phyloP scores from a whole-genome alignment of 2,113 vertebrate species.

The Machaerirhynchus nigripectus region DNA sequence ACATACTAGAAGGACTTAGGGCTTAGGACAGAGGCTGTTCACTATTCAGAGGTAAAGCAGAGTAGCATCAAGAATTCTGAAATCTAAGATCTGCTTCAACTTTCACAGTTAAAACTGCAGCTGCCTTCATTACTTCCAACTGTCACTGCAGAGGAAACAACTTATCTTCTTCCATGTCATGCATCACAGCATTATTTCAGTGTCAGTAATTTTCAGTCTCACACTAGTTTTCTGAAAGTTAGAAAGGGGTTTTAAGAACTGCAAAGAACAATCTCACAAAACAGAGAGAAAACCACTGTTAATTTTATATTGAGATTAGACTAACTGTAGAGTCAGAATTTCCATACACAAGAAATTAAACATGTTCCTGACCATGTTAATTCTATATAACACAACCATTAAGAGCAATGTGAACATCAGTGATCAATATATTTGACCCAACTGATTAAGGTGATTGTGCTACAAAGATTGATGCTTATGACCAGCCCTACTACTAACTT shows the following conservation, averaged over 20 bases:
- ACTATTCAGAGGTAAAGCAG: not conserved
- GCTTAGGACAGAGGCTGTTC: not conserved
- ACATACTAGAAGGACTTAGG: not conserved
- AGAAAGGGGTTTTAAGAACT: not conserved
- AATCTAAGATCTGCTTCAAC: not conserved
- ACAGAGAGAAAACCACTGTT: not conserved
- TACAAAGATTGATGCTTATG: not conserved
- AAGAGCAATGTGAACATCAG: not conserved
- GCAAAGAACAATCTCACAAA: not conserved
- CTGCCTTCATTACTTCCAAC: not conserved
- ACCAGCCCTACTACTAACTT: not conserved
- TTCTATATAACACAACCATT: not conserved
- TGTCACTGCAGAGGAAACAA: not conserved
- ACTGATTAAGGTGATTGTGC: not conserved
- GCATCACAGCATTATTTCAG: not conserved
- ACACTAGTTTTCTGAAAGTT: not conserved
- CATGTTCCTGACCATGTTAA: not conserved
- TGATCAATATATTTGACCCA: not conserved
- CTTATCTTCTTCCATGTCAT: not conserved
- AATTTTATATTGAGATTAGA: not conserved
- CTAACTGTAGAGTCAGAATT: not conserved
- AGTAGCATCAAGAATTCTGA: not conserved
- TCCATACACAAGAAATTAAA: not conserved
- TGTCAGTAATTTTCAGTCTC: not conserved
- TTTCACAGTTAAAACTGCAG: not conserved